Percentiles rank a stretch among this genome's conserved stretches.
phyloP scores from a whole-genome alignment of 2,113 vertebrate species.

The Onychorhynchus coronatus region DNA sequence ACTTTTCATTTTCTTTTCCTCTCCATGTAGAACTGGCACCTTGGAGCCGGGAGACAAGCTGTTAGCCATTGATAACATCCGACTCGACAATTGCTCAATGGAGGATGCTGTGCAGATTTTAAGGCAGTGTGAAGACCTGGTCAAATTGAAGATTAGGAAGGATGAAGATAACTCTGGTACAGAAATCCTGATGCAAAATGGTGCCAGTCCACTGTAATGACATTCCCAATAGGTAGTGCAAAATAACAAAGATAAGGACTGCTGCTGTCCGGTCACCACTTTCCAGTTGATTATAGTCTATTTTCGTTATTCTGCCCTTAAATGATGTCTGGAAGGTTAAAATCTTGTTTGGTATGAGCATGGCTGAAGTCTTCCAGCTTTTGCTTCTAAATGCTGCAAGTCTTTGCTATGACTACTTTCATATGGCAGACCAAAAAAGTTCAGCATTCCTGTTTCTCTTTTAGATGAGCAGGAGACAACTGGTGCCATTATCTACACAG shows the following conservation, averaged over 20 bases:
- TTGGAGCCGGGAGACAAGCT: conserved; percentile 94
- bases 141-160: conserved; percentile 94
- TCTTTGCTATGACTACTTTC: not conserved
- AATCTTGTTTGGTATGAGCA: not conserved
- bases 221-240: conserved; percentile 39
- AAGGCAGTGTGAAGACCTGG: conserved; percentile 93
- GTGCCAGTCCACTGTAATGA: conserved; percentile 26
- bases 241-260: conserved; percentile 31
- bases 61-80: conserved; percentile 93
- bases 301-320: conserved; percentile 50
- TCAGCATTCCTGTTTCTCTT: not conserved
- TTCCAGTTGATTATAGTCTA: conserved; percentile 32
- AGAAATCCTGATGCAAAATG: conserved; percentile 33
- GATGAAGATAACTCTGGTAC: conserved; percentile 97
- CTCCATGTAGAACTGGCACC: conserved; percentile 86
- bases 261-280: not conserved
- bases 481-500: conserved; percentile 93
- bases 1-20: not conserved
- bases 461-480: conserved; percentile 95
- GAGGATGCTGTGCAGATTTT: conserved; percentile 94
- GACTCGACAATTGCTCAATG: conserved; percentile 92
- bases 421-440: not conserved
- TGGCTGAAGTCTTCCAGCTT: not conserved
- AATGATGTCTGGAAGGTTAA: conserved; percentile 21
- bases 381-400: not conserved